A percentile compares a stretch with the other conserved stretches of the same genome.
phyloP scores from a whole-genome alignment of 2,888 invertebrate species.

The Mesopsocus fuscifrons region DNA sequence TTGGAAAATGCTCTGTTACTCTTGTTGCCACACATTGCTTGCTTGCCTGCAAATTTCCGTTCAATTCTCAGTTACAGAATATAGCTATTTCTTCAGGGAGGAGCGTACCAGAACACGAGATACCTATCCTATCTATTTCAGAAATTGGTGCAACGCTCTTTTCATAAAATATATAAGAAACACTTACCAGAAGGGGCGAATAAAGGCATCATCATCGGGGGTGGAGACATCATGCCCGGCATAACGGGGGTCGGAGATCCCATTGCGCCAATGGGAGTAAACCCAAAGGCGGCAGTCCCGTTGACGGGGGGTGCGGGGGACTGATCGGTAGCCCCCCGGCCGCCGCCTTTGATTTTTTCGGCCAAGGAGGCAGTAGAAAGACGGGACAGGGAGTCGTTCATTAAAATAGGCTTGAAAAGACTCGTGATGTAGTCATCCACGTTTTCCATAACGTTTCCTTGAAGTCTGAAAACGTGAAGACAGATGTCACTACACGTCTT shows the following conservation, averaged over 20 bases:
- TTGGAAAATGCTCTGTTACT: too few relatives aligned
- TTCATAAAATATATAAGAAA: too few relatives aligned
- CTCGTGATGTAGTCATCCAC: constrained; percentile 52
- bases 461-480: background rate
- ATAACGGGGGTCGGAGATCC: constrained; percentile 22
- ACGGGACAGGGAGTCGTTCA: constrained; percentile 46
- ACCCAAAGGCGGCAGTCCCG: constrained; percentile 18
- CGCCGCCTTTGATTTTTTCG: constrained; percentile 60
- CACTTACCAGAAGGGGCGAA: constrained; percentile 23
- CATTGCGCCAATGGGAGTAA: constrained; percentile 21
- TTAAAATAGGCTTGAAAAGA: constrained; percentile 48
- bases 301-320: constrained; percentile 19
- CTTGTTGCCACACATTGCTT: too few relatives aligned
- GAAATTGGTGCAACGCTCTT: too few relatives aligned
- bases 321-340: constrained; percentile 29
- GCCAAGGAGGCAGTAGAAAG: constrained; percentile 48
- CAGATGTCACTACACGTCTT: too few relatives aligned
- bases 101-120: too few relatives aligned
- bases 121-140: too few relatives aligned
- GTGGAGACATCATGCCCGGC: constrained; percentile 23
- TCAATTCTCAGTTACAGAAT: too few relatives aligned
- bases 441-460: constrained; percentile 18
- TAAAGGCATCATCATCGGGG: constrained; percentile 23
- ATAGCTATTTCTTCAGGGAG: too few relatives aligned
- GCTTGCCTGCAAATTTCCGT: too few relatives aligned